Evolutionary conservation across 2,113 vertebrate genomes (phyloP), one percentile per base, ranked within the genome.

Genomic region (Cinclus cinclus): DNA sequence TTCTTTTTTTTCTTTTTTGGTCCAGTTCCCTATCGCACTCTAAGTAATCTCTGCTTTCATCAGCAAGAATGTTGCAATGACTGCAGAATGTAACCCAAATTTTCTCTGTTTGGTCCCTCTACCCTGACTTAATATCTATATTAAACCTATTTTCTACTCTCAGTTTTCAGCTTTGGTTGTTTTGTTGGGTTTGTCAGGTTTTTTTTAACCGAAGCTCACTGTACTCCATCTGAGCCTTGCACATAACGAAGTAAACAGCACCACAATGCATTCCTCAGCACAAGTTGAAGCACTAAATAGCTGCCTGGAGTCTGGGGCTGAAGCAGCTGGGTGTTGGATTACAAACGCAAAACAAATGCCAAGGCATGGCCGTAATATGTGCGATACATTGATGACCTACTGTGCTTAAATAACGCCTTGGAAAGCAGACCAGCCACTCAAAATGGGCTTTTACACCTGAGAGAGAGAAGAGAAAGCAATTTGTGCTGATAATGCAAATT

Each of bases 241-340:
- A 89, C 15, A 0, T 84, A 90, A 83, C 4, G 49, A 78, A 95
- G 88, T 78, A 93, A 96, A 94, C 92, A 93, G 93, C 88, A 85
- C 88, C 86, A 95, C 96, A 96, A 95, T 90, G 92, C 95, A 92
- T 96, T 96, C 95, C 95, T 96, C 81, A 81, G 64, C 86, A 90
- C 85, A 74, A 81, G 91, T 83, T 75, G 89, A 94, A 91, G 94
- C 78, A 70, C 94, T 92, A 93, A 95, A 96, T 91, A 94, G 81
- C 96, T 90, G 91, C 95, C 89, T 49, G 81, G 76, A 92, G 93
- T 93, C 83, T 37, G 83, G 95, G 88, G 88, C 88, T 8, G 83
- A 63, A 97, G 96, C 96, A 96, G 91, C 95, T 96, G 96, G 94
- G 94, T 89, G 86, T 97, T 95, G 75, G 90, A 87, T 97, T 97